Base-by-base conservation (phyloP, 2,888 invertebrate species). In the Caenorhabditis wallacei region DNA sequence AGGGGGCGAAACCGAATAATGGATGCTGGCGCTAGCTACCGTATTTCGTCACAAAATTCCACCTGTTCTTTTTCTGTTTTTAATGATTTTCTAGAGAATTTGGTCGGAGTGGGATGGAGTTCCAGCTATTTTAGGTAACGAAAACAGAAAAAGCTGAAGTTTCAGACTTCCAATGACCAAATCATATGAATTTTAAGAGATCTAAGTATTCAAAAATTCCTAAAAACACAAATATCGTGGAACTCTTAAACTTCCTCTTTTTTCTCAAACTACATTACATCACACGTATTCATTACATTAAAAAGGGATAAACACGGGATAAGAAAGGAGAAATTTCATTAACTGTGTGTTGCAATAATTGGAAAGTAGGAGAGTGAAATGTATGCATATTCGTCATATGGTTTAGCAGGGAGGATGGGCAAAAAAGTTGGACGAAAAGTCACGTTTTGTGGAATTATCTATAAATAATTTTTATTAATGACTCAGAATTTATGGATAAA, bases 291-390 rank as follows among this genome's bases (percentile, higher is more conserved):
- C 37, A 37, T 51, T 24, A 22, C n/a, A 61, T 37, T 43, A 70
- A 48, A 54, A 59, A 37, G 46, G 51, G 71, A 75, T 56, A 74
- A 64, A 66, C 35, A 66, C 18, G 57, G 59, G 64, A 74, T 64
- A 64, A 74, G 74, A 22, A 75, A 75, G 51, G 11, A 2, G 75
- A 46, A 66, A 75, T 75, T 75, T 66, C 56, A 75, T 75, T 75
- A 75, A 59, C 75, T 59, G 40, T 40, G 66, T 53, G 53, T 37
- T 37, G 35, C 13, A 37, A 26, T 66, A 66, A 66, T 66, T 66
- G 59, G 37, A 59, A 59, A 59, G 46, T 11, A 13, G 30, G 37
- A 24, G 35, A n/a, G 51, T 22, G 22, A 30, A 20, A 56, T 64
- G 37, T 56, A 74, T 56, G 26, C 46, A 30, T 30, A 53, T 59